These are phyloP conservation scores for Dexiosoma caninum DNA, from an alignment of 2,888 invertebrate species.

Conservation along the genomic window DNA sequence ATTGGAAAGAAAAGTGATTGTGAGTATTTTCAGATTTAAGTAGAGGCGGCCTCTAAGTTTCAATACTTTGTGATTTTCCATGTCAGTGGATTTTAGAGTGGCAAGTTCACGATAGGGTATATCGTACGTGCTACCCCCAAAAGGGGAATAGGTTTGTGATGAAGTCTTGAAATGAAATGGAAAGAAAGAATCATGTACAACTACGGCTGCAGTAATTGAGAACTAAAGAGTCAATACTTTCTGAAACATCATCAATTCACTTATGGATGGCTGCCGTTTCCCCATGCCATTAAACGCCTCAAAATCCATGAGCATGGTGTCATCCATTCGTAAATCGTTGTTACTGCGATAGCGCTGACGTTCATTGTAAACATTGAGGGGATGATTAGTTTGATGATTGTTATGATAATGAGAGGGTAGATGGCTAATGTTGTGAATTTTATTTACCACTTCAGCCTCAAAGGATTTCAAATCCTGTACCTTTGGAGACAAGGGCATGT, in stretches of 20 bases:
- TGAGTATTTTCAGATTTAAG: neutral
- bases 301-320: constrained; percentile 69
- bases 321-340: constrained; percentile 78
- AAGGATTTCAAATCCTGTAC: constrained; percentile 51
- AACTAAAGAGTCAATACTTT: constrained; percentile 67
- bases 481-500: constrained; percentile 55
- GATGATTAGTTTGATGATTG: constrained; percentile 67
- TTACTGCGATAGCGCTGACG: constrained; percentile 77
- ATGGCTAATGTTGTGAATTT: constrained; percentile 66
- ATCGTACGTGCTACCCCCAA: constrained; percentile 56
- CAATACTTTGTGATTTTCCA: constrained; percentile 56
- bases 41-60: no score
- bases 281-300: constrained; percentile 60
- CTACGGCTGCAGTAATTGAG: neutral
- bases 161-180: constrained; percentile 55
- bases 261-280: constrained; percentile 69
- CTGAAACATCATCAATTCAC: constrained; percentile 70
- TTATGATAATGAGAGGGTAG: constrained; percentile 65
- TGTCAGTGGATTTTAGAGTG: constrained; percentile 43
- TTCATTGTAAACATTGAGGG: constrained; percentile 60
- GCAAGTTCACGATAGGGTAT: constrained; percentile 49
- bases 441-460: constrained; percentile 52
- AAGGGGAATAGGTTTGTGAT: constrained; percentile 54
- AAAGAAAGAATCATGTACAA: neutral
- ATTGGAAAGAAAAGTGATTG: constrained; percentile 31